Evolutionary conservation across 2,797 vertebrate species (phyloP).

Genomic region (Chelon auratus): DNA sequence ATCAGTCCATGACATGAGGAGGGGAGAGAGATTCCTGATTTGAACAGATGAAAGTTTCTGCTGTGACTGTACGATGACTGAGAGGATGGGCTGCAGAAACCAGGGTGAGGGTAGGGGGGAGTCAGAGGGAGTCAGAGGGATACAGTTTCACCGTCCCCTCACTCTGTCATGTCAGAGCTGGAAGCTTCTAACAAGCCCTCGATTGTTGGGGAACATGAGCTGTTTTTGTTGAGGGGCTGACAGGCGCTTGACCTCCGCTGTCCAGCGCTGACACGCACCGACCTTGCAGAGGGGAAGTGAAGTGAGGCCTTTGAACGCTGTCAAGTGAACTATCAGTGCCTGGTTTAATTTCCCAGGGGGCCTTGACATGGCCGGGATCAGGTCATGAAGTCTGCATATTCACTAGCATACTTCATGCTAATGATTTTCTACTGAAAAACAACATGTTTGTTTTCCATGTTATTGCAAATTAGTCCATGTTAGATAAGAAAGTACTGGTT

Average conservation of each 20-base stretch:
- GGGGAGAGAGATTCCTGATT: background rate
- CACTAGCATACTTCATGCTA: constrained; percentile 20
- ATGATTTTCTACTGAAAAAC: constrained; percentile 8
- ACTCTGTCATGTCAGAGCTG: constrained; percentile 35
- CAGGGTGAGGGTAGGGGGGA: constrained; percentile 7
- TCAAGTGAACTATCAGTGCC: constrained; percentile 69
- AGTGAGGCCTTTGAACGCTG: constrained; percentile 66
- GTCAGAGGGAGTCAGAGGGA: constrained; percentile 34
- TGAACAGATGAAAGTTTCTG: constrained; percentile 15
- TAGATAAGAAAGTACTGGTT: no score
- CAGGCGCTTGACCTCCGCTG: constrained; percentile 79
- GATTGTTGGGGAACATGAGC: constrained; percentile 79
- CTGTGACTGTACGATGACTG: constrained; percentile 12
- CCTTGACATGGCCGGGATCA: constrained; percentile 13
- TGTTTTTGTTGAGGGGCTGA: constrained; percentile 76
- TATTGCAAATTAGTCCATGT: background rate
- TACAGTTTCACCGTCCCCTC: constrained; percentile 60
- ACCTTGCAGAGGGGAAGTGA: constrained; percentile 70
- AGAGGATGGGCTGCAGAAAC: constrained; percentile 18
- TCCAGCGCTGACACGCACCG: constrained; percentile 54
- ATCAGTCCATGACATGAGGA: no score
- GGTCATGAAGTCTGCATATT: constrained; percentile 10
- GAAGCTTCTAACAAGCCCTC: constrained; percentile 71
- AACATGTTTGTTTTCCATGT: background rate
- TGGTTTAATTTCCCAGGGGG: constrained; percentile 49